Conservation (phyloP, 2,888 invertebrate species). For the Germaria angustata region DNA sequence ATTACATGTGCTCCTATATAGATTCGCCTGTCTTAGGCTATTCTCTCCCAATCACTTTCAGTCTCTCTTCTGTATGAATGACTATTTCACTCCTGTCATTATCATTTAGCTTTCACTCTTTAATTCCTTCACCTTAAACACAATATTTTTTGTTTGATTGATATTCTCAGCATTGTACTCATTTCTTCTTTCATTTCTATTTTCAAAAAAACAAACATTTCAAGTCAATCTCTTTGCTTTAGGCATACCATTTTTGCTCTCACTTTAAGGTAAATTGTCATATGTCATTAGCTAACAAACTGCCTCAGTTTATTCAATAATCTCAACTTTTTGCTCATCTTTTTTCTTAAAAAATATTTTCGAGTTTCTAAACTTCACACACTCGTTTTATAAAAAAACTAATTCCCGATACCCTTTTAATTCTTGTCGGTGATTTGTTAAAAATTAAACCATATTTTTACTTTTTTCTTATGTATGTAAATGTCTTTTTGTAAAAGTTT, state of each 20-base stretch:
- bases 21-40: no score
- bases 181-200: slow-evolving; percentile 40
- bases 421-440: neutral
- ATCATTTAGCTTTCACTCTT: neutral
- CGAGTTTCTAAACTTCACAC: neutral
- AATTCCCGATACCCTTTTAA: neutral
- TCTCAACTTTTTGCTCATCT: neutral
- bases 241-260: slow-evolving; percentile 48
- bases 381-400: neutral
- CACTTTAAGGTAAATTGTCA: slow-evolving; percentile 50
- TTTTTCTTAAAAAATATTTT: neutral
- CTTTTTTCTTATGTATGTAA: neutral
- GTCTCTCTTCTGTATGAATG: neutral
- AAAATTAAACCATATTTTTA: neutral
- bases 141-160: neutral
- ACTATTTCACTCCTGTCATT: neutral
- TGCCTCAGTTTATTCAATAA: neutral
- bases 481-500: neutral
- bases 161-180: slow-evolving; percentile 13
- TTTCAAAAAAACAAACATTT: slow-evolving; percentile 17
- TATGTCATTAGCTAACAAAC: slow-evolving; percentile 14
- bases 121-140: neutral
- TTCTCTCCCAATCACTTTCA: neutral
- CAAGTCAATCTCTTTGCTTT: slow-evolving; percentile 30
- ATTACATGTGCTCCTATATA: no score